These are phyloP conservation scores for Cynocephalus volans DNA, from an alignment of 2,113 vertebrate genomes.

Conservation along the genomic window DNA sequence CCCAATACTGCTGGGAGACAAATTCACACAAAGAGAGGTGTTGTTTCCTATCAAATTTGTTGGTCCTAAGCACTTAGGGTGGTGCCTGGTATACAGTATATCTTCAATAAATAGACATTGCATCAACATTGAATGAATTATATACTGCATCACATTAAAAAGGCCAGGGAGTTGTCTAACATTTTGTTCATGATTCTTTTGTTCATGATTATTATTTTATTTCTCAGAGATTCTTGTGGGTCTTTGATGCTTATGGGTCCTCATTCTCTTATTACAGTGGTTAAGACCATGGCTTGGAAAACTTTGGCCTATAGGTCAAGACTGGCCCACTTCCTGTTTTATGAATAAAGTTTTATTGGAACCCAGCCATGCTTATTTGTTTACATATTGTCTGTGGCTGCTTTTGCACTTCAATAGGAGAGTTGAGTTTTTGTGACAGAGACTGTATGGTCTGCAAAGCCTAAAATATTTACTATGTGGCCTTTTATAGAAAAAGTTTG, in stretches of 20 bases:
- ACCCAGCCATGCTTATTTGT: background rate
- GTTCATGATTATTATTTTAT: background rate
- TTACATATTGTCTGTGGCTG: background rate
- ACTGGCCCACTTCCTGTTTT: background rate
- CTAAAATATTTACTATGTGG: background rate
- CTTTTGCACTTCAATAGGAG: background rate
- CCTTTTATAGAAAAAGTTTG: background rate
- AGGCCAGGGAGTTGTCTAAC: background rate
- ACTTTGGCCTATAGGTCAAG: background rate
- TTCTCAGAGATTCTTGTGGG: background rate
- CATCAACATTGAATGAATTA: background rate
- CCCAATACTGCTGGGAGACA: background rate
- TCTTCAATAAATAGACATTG: background rate
- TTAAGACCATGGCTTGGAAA: background rate
- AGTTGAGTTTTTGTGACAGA: background rate
- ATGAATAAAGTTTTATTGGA: background rate
- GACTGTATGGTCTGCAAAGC: background rate
- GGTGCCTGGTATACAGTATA: background rate
- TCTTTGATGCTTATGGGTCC: background rate
- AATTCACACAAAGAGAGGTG: background rate
- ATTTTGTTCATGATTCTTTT: slow-evolving; percentile 48
- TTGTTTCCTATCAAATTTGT: background rate
- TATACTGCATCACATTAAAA: background rate
- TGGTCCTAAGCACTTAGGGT: background rate
- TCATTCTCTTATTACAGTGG: background rate